Base-by-base conservation (phyloP, 1,140 invertebrate genomes). In the Bombus sylvicola region DNA sequence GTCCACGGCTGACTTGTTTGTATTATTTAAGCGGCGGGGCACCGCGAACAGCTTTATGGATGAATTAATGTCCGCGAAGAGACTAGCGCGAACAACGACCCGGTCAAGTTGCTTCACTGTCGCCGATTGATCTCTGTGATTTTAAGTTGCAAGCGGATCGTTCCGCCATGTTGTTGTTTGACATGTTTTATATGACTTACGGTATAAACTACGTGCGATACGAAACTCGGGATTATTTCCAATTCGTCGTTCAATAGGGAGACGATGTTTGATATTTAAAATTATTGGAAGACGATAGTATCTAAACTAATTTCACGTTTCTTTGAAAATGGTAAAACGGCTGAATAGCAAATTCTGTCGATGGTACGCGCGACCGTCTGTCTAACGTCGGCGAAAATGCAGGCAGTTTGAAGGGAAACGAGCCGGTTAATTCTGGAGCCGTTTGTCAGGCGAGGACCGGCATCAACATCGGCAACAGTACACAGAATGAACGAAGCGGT, bases 401-500 rank as follows among this genome's bases (percentile, higher is more conserved):
- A 31, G 57, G 10, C 22, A 59, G 74, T 66, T 76, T 68, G 81
- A 57, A n/a, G 75, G 88, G 89, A 71, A 68, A 87, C 89, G 92
- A 86, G 71, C 74, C 86, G 91, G 92, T 94, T 94, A 94, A 94
- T 94, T 94, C 92, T 91, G 92, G 93, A 92, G 86, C 85, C 89
- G 88, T 90, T 89, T 87, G 90, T 90, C 88, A 88, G 87, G 76
- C 80, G 73, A 31, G 43, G 34, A 8, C 13, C 68, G 83, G 83
- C 47, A 74, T 41, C 78, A 41, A 78, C 53, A 78, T 25, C 68
- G 78, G 83, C 37, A 18, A 87, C 84, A 80, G 73, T 75, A 68
- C 66, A 72, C 78, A 68, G 85, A 79, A 81, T 64, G 83, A 89
- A 72, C 80, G 83, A 78, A 84, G 87, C 83, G 80, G 86, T 83